Percentiles rank a stretch among this genome's conserved stretches.
Evolutionary conservation across 2,888 invertebrate genomes (phyloP).

Genomic region (Cryptocephalus primarius): DNA sequence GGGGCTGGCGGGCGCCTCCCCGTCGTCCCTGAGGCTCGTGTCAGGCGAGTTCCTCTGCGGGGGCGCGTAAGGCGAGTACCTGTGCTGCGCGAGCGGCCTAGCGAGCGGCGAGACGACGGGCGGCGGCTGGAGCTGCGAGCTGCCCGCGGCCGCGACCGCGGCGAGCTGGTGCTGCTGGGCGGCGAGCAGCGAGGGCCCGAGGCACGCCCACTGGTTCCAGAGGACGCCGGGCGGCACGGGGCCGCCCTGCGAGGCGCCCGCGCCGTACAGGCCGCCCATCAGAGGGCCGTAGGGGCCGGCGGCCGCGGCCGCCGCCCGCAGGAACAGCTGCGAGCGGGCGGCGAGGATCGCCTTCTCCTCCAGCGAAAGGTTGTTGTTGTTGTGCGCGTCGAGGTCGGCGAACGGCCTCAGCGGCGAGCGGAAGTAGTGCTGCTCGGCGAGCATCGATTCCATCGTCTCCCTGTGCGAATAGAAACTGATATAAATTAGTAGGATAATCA

Average conservation of each 20-base stretch:
- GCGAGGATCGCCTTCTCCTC: slow-evolving; percentile 71
- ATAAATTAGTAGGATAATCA: slow-evolving; percentile 6
- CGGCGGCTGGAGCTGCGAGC: slow-evolving; percentile 41
- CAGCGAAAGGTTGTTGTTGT: slow-evolving; percentile 59
- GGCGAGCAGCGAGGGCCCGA: slow-evolving; percentile 50
- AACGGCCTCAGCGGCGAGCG: slow-evolving; percentile 67
- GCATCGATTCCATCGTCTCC: slow-evolving; percentile 84
- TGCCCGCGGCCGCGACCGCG: slow-evolving; percentile 38
- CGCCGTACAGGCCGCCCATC: slow-evolving; percentile 43
- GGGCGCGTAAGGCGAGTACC: slow-evolving; percentile 48
- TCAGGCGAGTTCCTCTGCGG: slow-evolving; percentile 48
- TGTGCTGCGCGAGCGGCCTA: slow-evolving; percentile 43
- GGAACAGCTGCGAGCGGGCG: slow-evolving; percentile 62
- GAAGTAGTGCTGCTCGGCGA: slow-evolving; percentile 74
- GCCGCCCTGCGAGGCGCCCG: slow-evolving; percentile 32
- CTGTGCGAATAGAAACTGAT: slow-evolving; percentile 43
- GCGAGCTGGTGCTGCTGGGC: slow-evolving; percentile 54
- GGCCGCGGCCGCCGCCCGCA: slow-evolving; percentile 58
- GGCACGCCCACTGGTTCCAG: slow-evolving; percentile 64
- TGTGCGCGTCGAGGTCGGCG: slow-evolving; percentile 58
- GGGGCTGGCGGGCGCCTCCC: slow-evolving; percentile 35
- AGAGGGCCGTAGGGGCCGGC: slow-evolving; percentile 46
- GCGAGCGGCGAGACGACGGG: slow-evolving; percentile 40
- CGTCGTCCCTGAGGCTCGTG: slow-evolving; percentile 43
- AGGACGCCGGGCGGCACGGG: slow-evolving; percentile 42